These are phyloP conservation scores for Tenthredo amoena DNA, from an alignment of 2,888 invertebrate species.

Conservation along the genomic window DNA sequence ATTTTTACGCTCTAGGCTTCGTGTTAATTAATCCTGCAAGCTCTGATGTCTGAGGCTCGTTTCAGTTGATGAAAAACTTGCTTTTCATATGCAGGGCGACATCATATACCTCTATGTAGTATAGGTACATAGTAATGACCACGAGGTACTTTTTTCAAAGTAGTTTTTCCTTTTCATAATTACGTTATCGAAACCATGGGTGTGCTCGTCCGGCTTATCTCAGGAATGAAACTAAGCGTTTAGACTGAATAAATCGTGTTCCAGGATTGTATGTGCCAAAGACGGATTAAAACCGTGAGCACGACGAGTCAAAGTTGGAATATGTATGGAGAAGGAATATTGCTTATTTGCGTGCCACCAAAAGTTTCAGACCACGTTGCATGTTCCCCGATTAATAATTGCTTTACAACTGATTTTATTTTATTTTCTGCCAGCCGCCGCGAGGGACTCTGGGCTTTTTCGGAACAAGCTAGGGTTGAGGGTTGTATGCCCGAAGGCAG, in stretches of 20 bases:
- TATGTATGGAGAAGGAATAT: slow-evolving; percentile 73
- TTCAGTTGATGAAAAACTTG: slow-evolving; percentile 39
- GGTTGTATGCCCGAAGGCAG: slow-evolving; percentile 52
- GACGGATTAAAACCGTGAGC: slow-evolving; percentile 68
- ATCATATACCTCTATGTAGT: not conserved
- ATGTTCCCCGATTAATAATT: slow-evolving; percentile 76
- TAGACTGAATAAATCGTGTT: slow-evolving; percentile 35
- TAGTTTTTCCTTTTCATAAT: not conserved
- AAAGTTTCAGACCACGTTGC: slow-evolving; percentile 75
- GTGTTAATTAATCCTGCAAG: slow-evolving; percentile 20
- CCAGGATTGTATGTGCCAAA: slow-evolving; percentile 64
- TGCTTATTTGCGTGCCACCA: slow-evolving; percentile 76
- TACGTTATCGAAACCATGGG: not conserved
- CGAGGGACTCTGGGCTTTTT: slow-evolving; percentile 23
- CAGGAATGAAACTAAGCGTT: slow-evolving; percentile 15
- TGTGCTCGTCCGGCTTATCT: not conserved
- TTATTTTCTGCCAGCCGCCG: slow-evolving; percentile 61
- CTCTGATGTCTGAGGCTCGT: slow-evolving; percentile 13
- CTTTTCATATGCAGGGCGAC: not conserved
- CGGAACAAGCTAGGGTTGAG: slow-evolving; percentile 10
- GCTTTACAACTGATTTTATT: slow-evolving; percentile 75
- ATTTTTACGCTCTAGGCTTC: slow-evolving; percentile 43
- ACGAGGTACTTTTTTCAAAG: not conserved
- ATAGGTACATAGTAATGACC: not conserved
- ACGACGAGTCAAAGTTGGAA: slow-evolving; percentile 71